Conservation (phyloP, 1,140 invertebrate genomes). For the Psilanteris sp. region DNA sequence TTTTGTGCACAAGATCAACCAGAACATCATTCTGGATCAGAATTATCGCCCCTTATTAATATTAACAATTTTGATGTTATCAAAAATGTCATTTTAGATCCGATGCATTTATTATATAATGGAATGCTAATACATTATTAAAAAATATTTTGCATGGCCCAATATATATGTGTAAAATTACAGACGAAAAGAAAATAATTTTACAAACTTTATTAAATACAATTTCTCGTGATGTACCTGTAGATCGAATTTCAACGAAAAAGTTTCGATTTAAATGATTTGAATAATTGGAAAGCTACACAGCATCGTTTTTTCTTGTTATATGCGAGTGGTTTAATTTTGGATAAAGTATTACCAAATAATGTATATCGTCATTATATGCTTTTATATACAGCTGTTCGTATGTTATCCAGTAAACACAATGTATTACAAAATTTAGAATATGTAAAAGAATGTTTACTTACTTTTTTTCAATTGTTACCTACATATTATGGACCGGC, state of each 20-base stretch:
- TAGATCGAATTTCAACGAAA: conserved; percentile 6
- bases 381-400: conserved; percentile 2
- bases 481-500: background rate
- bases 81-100: background rate
- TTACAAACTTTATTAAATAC: background rate
- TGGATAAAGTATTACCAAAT: background rate
- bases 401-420: conserved; percentile 3
- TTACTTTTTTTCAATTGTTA: background rate
- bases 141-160: background rate
- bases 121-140: background rate
- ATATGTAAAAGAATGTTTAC: background rate
- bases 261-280: background rate
- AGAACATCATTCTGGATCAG: conserved; percentile 32
- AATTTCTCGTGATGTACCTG: no score
- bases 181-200: background rate
- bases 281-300: conserved; percentile 1
- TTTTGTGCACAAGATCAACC: no score
- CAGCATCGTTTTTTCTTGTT: background rate
- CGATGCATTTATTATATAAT: background rate
- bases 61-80: conserved; percentile 27
- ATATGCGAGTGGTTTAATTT: background rate
- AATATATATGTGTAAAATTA: background rate
- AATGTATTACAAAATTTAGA: background rate
- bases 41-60: conserved; percentile 24
- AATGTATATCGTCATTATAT: conserved; percentile 18